Conservation (phyloP, 2,888 invertebrate species). For the Dexiosoma caninum region DNA sequence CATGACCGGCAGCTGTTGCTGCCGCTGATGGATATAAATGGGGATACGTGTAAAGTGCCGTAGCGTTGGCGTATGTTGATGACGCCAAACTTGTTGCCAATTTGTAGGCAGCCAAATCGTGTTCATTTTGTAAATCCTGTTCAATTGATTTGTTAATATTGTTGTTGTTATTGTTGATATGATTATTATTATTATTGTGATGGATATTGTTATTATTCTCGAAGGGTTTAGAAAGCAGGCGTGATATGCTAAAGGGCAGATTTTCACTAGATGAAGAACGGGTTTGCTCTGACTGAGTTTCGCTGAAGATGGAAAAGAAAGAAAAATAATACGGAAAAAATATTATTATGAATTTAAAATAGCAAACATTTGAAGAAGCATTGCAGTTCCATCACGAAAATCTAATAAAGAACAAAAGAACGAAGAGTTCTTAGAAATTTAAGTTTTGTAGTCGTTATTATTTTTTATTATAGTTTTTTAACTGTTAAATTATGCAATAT, state of each 20-base stretch:
- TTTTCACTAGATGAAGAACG: constrained; percentile 78
- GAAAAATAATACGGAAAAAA: too few species aligned
- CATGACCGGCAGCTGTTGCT: constrained; percentile 81
- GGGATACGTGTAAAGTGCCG: constrained; percentile 77
- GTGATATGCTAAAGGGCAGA: constrained; percentile 89
- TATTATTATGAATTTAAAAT: too few species aligned
- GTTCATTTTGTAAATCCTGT: constrained; percentile 75
- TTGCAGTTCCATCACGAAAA: too few species aligned
- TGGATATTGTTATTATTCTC: constrained; percentile 79
- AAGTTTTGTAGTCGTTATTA: too few species aligned
- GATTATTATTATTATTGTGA: constrained; percentile 70
- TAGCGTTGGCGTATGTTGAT: constrained; percentile 73
- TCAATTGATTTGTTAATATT: constrained; percentile 71
- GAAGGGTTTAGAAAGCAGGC: constrained; percentile 87
- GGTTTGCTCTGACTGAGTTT: constrained; percentile 79
- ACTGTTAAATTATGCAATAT: too few species aligned
- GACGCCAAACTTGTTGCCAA: constrained; percentile 77
- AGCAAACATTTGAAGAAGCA: too few species aligned
- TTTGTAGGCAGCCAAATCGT: constrained; percentile 77
- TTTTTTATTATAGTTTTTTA: too few species aligned
- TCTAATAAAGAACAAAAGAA: too few species aligned
- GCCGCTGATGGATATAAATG: constrained; percentile 78
- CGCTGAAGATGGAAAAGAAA: constrained; percentile 71
- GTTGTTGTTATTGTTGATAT: constrained; percentile 73
- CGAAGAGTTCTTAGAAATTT: too few species aligned